These are phyloP conservation scores for Cyphomyrus plagiostoma DNA, from an alignment of 2,113 vertebrate genomes.

Conservation along the genomic window DNA sequence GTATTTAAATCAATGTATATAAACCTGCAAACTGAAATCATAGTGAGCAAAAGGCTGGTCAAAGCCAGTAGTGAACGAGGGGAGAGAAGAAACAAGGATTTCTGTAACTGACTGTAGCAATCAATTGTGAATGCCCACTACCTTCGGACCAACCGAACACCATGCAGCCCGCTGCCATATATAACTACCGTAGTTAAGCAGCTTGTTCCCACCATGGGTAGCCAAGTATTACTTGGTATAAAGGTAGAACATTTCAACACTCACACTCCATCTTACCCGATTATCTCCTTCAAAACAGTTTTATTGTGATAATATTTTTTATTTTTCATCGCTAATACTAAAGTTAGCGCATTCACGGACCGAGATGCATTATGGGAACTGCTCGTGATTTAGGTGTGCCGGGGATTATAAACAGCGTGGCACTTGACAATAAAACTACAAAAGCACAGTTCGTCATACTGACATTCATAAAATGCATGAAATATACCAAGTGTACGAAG, in stretches of 20 bases:
- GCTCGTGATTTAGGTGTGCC: not conserved
- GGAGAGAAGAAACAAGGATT: slow-evolving; percentile 46
- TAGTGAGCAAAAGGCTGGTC: slow-evolving; percentile 29
- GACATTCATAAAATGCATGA: not conserved
- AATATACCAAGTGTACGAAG: not conserved
- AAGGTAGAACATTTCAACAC: not conserved
- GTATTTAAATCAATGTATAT: not conserved
- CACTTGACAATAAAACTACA: not conserved
- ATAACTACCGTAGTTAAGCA: not conserved
- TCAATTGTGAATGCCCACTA: slow-evolving; percentile 42
- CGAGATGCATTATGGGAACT: slow-evolving; percentile 30
- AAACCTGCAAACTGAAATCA: not conserved
- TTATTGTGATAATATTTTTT: not conserved
- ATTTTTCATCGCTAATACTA: not conserved
- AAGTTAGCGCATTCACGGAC: not conserved
- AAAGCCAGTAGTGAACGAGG: slow-evolving; percentile 37
- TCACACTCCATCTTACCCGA: not conserved
- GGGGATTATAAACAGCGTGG: not conserved
- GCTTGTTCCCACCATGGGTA: not conserved
- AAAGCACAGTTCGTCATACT: not conserved
- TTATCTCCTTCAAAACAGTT: not conserved
- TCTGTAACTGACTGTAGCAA: slow-evolving; percentile 46
- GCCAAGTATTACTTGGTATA: not conserved
- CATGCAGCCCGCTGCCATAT: accelerated
- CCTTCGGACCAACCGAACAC: slow-evolving; percentile 35